Conservation (phyloP, 2,113 vertebrate species). For the Hirundichthys speculiger region DNA sequence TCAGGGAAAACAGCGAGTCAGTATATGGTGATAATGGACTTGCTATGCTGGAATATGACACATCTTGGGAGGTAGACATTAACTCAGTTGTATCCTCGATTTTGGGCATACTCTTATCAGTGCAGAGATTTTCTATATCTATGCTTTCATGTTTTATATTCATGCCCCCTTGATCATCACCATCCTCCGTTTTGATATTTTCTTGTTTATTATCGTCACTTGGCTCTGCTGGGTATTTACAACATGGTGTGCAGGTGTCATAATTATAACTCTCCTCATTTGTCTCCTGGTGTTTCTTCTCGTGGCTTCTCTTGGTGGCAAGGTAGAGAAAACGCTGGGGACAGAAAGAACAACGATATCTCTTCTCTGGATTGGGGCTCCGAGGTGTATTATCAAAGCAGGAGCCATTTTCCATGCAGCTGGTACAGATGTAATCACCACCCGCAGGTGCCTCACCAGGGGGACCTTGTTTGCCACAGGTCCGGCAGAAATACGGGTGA, state of each 20-base stretch:
- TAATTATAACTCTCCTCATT: conserved; percentile 83
- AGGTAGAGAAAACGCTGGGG: conserved; percentile 96
- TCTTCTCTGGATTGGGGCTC: conserved; percentile 92
- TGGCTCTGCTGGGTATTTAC: conserved; percentile 87
- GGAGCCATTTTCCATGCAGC: conserved; percentile 90
- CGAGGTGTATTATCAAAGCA: conserved; percentile 88
- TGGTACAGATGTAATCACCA: conserved; percentile 90
- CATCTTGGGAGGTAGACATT: conserved; percentile 61
- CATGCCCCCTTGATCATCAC: conserved; percentile 40
- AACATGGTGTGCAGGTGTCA: conserved; percentile 86
- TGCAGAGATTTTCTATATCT: conserved; percentile 41
- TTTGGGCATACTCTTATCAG: conserved; percentile 60
- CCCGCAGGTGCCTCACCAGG: conserved; percentile 84
- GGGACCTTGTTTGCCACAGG: conserved; percentile 92
- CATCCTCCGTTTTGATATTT: conserved; percentile 79
- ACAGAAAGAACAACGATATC: conserved; percentile 94
- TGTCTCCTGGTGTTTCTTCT: conserved; percentile 89
- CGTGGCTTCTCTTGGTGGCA: conserved; percentile 94
- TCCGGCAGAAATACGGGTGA: conserved; percentile 90
- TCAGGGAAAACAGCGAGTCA: conserved; percentile 46
- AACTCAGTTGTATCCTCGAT: conserved; percentile 60
- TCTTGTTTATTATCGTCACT: conserved; percentile 89
- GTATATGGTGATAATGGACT: conserved; percentile 38
- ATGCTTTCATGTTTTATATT: conserved; percentile 56
- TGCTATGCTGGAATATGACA: conserved; percentile 54